Percentiles rank a stretch among this genome's conserved stretches.
Evolutionary conservation across 1,140 invertebrate genomes (phyloP).

Genomic region (Luehdorfia chinensis): DNA sequence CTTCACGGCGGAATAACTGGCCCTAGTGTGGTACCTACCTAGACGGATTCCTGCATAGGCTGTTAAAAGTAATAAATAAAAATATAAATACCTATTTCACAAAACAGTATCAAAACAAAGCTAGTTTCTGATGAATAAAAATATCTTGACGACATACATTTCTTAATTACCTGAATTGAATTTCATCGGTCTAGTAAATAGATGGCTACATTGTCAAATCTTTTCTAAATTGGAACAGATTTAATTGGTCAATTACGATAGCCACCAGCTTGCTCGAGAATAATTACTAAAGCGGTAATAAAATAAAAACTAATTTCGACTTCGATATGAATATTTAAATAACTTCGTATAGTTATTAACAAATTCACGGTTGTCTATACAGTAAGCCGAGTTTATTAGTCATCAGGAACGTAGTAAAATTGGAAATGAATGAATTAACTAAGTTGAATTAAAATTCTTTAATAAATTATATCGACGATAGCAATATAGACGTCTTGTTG

Average conservation of each 20-base stretch:
- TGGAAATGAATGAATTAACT: constrained; percentile 10
- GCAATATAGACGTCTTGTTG: constrained; percentile 2
- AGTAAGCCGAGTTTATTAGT: constrained; percentile 6
- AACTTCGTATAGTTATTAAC: constrained; percentile 2
- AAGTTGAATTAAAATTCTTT: constrained; percentile 7
- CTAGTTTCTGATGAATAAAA: too few relatives aligned
- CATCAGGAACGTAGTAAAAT: constrained; percentile 2
- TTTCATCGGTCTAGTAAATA: neutral
- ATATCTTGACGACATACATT: too few relatives aligned
- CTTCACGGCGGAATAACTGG: too few relatives aligned
- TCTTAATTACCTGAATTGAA: too few relatives aligned
- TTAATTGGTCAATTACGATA: neutral
- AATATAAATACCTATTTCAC: too few relatives aligned
- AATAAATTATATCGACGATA: neutral
- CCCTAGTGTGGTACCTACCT: too few relatives aligned
- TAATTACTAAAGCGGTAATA: constrained; percentile 1
- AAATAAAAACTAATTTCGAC: neutral
- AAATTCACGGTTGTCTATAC: constrained; percentile 4
- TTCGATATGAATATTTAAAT: constrained; percentile 5
- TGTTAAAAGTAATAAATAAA: too few relatives aligned
- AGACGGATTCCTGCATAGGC: too few relatives aligned
- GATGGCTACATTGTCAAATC: neutral
- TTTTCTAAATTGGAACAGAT: neutral
- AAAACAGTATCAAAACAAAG: too few relatives aligned
- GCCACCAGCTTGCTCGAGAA: neutral